Conservation (phyloP, 2,797 vertebrate genomes). For the Rhyacichthys aspro region DNA sequence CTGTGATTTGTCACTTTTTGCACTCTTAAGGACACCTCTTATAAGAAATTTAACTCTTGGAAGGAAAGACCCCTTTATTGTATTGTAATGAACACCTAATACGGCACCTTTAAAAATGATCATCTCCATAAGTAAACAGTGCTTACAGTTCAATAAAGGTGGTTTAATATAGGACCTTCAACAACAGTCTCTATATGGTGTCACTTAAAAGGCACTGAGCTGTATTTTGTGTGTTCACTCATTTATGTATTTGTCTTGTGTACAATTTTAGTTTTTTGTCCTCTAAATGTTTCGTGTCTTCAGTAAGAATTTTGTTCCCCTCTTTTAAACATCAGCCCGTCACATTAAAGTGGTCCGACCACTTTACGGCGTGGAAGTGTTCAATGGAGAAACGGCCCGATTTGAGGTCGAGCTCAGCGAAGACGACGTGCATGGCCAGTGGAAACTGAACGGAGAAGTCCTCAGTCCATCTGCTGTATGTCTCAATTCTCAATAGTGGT, state of each 20-base stretch:
- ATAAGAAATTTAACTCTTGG: not conserved
- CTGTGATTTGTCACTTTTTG: slow-evolving; percentile 8
- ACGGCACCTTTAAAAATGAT: not conserved
- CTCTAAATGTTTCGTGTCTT: slow-evolving; percentile 16
- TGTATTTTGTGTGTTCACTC: not conserved
- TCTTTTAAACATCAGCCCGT: slow-evolving; percentile 82
- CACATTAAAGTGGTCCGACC: slow-evolving; percentile 93
- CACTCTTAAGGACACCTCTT: slow-evolving; percentile 2
- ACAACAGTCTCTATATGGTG: not conserved
- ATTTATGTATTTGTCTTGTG: slow-evolving; percentile 13
- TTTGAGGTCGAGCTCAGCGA: slow-evolving; percentile 98
- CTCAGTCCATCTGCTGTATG: slow-evolving; percentile 90
- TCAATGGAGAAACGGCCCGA: slow-evolving; percentile 93
- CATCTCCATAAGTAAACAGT: not conserved
- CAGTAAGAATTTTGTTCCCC: slow-evolving; percentile 31
- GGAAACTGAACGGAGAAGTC: slow-evolving; percentile 93
- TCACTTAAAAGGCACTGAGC: not conserved
- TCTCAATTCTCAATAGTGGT: slow-evolving; percentile 9
- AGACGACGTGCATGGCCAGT: slow-evolving; percentile 91
- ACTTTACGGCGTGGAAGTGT: slow-evolving; percentile 90
- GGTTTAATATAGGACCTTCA: not conserved
- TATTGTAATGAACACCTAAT: slow-evolving; percentile 8
- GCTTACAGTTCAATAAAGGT: slow-evolving; percentile 1
- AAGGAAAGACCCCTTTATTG: slow-evolving; percentile 12
- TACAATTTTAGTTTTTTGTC: slow-evolving; percentile 22